phyloP scores from a whole-genome alignment of 2,797 vertebrate species.

The Spatula clypeata region DNA sequence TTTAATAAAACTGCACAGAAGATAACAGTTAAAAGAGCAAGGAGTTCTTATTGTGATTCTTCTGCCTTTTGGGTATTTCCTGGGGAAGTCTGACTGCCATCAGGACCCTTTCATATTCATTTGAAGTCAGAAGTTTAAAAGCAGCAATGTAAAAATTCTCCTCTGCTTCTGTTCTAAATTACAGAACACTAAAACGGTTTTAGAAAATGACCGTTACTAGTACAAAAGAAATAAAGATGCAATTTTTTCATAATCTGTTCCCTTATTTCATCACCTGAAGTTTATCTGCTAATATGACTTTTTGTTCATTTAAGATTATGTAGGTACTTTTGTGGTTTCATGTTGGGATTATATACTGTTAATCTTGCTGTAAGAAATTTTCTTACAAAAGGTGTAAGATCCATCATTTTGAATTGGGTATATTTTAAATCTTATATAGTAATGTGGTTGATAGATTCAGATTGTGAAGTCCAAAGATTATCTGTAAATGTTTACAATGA shows the following conservation, averaged over 20 bases:
- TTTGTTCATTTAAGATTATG: not conserved
- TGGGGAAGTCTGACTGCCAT: not conserved
- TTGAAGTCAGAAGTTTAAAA: not conserved
- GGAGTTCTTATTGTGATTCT: not conserved
- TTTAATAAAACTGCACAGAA: not conserved
- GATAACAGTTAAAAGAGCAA: not conserved
- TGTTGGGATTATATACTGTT: not conserved
- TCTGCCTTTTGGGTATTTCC: conserved; percentile 3
- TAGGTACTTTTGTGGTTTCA: rapidly evolving
- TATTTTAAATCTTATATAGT: not conserved
- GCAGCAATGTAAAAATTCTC: not conserved
- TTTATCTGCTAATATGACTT: not conserved
- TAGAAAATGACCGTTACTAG: not conserved
- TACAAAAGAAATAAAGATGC: not conserved
- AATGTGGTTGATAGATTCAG: not conserved
- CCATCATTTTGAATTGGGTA: not conserved
- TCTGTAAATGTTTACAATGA: not conserved
- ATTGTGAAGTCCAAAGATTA: not conserved
- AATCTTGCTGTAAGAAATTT: not conserved
- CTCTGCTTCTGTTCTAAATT: not conserved
- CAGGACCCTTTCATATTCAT: not conserved
- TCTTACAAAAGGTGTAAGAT: not conserved
- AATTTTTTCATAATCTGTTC: not conserved
- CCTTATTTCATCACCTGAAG: not conserved
- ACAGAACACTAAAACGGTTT: not conserved